These are phyloP conservation scores for Daubentonia madagascariensis DNA, from an alignment of 2,113 vertebrate genomes.

Conservation along the genomic window DNA sequence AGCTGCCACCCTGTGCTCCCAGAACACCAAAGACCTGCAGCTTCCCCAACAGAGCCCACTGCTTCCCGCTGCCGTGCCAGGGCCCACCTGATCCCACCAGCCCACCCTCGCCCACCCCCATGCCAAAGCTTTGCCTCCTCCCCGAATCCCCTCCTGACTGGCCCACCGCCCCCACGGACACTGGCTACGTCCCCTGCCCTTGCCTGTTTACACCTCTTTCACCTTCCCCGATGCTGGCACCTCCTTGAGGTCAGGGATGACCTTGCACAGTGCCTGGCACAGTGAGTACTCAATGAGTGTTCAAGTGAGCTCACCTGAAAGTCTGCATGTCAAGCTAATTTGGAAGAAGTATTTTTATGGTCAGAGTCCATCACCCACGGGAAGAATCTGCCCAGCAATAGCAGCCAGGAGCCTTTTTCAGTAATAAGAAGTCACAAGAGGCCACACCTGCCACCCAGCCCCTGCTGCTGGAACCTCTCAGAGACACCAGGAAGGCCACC, in stretches of 20 bases:
- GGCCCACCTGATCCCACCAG: no score
- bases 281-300: accelerated
- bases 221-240: not conserved
- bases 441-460: not conserved
- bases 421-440: no score
- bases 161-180: not conserved
- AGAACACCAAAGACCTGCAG: not conserved
- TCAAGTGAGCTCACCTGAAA: accelerated
- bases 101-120: not conserved
- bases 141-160: no score
- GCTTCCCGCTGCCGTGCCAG: not conserved
- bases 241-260: not conserved
- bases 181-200: not conserved
- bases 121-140: not conserved
- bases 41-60: not conserved
- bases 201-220: accelerated
- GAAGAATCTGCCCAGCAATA: not conserved
- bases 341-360: not conserved
- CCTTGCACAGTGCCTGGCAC: not conserved
- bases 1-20: not conserved
- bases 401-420: not conserved
- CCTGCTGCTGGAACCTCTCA: not conserved
- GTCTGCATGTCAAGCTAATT: accelerated
- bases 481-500: not conserved
- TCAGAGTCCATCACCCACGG: not conserved